Evolutionary conservation across 2,113 vertebrate genomes (phyloP), one percentile per base, ranked within the genome.

Genomic region (Cebidichthys violaceus): DNA sequence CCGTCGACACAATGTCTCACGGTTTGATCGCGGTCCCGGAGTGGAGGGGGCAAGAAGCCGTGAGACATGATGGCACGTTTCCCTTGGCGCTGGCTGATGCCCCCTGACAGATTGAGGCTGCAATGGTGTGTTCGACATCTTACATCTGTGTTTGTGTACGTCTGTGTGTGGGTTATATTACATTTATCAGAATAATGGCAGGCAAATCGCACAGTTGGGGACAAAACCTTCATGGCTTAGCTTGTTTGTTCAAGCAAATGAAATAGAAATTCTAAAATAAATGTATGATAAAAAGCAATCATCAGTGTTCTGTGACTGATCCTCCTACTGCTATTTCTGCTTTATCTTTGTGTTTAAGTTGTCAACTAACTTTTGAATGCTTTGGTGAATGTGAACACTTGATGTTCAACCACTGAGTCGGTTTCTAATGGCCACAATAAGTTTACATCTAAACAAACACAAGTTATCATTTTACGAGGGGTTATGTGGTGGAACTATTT

Each of bases 51-150:
- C 35, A 84, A 81, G 81, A 77, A 62, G 70, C 83, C 41, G 22
- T 82, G 77, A 90, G 29, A 60, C 61, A 75, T 75, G 87, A 75
- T 80, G 87, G 74, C 75, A 84, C 37, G 10, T 78, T 64, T 90
- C 90, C 87, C n/a, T 66, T 86, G 86, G 89, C 18, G 31, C 77
- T 78, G 78, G 77, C 85, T 94, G 92, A 95, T 92, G 85, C 84
- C 92, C 88, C 80, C 60, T 93, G 93, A 95, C 94, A 95, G 93
- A 94, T 93, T 94, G 88, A 92, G 93, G 93, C 90, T 94, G 92
- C 66, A 71, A 76, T 47, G 70, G 75, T 70, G 83, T 47, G 65
- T 83, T 84, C 24, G 60, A 17, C 8, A 24, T 82, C 69, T 85
- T 79, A 47, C 29, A 18, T 80, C n/a, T 71, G 77, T 70, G 59